Evolutionary conservation across 2,888 invertebrate species (phyloP), one percentile per base, ranked within the genome.

Genomic region (Cecidostiba fungosa): DNA sequence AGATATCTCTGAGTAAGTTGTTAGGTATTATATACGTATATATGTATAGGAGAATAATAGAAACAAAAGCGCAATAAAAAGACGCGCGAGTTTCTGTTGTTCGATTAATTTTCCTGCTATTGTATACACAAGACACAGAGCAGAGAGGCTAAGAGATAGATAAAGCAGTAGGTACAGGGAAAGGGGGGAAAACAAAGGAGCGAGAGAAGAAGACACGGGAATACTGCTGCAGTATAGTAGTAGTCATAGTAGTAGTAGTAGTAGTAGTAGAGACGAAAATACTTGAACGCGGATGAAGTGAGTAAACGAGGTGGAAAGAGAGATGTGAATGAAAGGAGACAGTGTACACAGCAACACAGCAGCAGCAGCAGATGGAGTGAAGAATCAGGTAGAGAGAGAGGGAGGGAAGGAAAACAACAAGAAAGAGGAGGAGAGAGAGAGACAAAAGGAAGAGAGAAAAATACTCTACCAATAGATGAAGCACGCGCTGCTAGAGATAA

Each of bases 301-400:
- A 81, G 81, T 77, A 77, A 77, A 81, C 77, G 76, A 85, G 84
- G 84, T 59, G 79, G 79, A 76, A 85, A 83, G 77, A 82, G 82
- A 72, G 59, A 78, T 23, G 82, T 54, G 82, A 29, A 72, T 77
- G 77, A 72, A 47, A 83, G 59, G 77, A 83, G 72, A 26, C 43
- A 69, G 66, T 43, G 69, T 78, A n/a, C 39, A 69, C 36, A 26
- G 50, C 26, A 62, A 32, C 50, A 19, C 50, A 50, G 47, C 43
- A 43, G 43, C 62, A 66, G 54, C 54, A 32, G 47, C 54, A 59
- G 72, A 70, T 54, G 77, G 73, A 82, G 80, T 47, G 76, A 80
- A 77, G 80, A 81, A 85, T 70, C 84, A 70, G 83, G 77, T 32
- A 73, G 19, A 77, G 77, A 39, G 43, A 16, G 54, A 73, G 39